Conservation (phyloP, 2,113 vertebrate species). For the Chloropsis cyanopogon region DNA sequence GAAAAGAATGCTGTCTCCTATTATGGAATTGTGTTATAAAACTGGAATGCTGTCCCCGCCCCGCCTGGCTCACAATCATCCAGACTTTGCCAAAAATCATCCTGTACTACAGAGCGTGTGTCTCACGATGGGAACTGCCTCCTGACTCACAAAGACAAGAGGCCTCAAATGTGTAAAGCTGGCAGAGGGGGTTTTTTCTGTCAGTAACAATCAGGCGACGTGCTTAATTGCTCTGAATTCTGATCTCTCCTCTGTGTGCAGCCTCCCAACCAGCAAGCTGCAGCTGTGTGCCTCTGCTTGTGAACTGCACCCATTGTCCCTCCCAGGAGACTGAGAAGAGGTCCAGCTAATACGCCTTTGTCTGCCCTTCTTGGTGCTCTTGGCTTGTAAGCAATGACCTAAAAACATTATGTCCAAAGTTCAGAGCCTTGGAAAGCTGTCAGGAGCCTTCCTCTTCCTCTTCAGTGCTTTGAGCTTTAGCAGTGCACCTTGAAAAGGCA, state of each 20-base stretch:
- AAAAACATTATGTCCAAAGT: not conserved
- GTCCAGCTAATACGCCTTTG: slow-evolving; percentile 33
- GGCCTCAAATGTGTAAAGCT: not conserved
- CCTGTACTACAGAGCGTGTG: slow-evolving; percentile 22
- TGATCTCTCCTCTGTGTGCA: not conserved
- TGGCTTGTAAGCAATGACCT: not conserved
- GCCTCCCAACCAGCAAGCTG: not conserved
- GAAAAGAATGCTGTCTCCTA: slow-evolving; percentile 72
- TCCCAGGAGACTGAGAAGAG: slow-evolving; percentile 28
- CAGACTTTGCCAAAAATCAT: slow-evolving; percentile 40
- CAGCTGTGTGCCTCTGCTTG: slow-evolving; percentile 30
- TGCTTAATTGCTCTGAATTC: slow-evolving; percentile 3
- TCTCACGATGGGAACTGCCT: slow-evolving; percentile 53
- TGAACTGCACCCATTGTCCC: slow-evolving; percentile 42
- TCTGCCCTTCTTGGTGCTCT: slow-evolving; percentile 16
- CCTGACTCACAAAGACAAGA: slow-evolving; percentile 42
- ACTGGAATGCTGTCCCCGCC: slow-evolving; percentile 75
- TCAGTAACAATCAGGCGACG: not conserved
- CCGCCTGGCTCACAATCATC: slow-evolving; percentile 43
- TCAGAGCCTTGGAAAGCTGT: not conserved
- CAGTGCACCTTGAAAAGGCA: not conserved
- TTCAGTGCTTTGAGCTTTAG: not conserved
- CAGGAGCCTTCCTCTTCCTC: not conserved
- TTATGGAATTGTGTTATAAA: slow-evolving; percentile 77
- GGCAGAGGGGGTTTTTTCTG: slow-evolving; percentile 14